Evolutionary conservation across 2,113 vertebrate genomes (phyloP).

Genomic region (Brachionichthys hirsutus): DNA sequence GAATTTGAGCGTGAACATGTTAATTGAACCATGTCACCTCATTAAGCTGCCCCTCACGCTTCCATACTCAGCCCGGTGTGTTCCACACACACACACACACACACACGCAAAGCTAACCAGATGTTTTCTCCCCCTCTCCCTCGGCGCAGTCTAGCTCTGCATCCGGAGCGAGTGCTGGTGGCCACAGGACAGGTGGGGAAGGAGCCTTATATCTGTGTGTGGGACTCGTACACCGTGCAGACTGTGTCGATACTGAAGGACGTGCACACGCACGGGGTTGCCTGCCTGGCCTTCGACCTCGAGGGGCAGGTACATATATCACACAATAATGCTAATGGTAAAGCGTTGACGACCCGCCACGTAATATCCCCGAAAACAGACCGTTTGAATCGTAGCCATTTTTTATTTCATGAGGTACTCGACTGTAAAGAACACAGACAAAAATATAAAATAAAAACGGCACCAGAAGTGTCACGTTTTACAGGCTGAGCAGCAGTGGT

Average conservation of each 20-base stretch:
- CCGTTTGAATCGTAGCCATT: not conserved
- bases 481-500: slow-evolving; percentile 6
- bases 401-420: not conserved
- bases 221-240: slow-evolving; percentile 96
- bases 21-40: slow-evolving; percentile 65
- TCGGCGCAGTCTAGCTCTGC: slow-evolving; percentile 88
- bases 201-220: slow-evolving; percentile 96
- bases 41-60: slow-evolving; percentile 59
- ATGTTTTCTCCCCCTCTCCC: slow-evolving; percentile 30
- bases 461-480: slow-evolving; percentile 1
- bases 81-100: slow-evolving; percentile 24
- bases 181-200: slow-evolving; percentile 98
- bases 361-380: not conserved
- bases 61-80: slow-evolving; percentile 50
- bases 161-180: slow-evolving; percentile 94
- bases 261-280: slow-evolving; percentile 92
- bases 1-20: slow-evolving; percentile 50
- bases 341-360: not conserved
- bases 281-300: slow-evolving; percentile 95
- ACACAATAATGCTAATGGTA: not conserved
- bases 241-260: slow-evolving; percentile 95
- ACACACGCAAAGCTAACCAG: slow-evolving; percentile 36
- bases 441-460: too few relatives aligned
- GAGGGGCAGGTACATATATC: slow-evolving; percentile 88
- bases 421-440: not conserved